These are phyloP conservation scores for Phylloscopus trochiloides DNA, from an alignment of 2,113 vertebrate genomes.

Conservation along the genomic window DNA sequence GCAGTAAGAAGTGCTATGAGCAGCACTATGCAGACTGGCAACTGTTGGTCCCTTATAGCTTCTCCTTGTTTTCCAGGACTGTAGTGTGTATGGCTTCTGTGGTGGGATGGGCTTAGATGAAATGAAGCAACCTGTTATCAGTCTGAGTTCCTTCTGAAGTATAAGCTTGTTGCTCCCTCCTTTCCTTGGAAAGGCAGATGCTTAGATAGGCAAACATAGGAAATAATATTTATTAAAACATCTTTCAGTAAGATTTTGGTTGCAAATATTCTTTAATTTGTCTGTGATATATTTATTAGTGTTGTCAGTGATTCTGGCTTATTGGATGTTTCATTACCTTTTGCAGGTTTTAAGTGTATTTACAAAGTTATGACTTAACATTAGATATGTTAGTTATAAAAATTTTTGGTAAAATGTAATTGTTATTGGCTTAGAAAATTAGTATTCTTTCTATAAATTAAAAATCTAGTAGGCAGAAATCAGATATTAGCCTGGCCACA, in stretches of 20 bases:
- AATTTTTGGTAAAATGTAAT: background rate
- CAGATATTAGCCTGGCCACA: background rate
- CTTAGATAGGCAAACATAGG: background rate
- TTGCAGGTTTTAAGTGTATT: background rate
- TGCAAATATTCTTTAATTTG: background rate
- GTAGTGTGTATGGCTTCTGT: background rate
- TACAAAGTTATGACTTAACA: background rate
- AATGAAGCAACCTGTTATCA: background rate
- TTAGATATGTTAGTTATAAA: background rate
- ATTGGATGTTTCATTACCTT: background rate
- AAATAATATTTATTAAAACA: background rate
- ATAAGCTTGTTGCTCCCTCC: background rate
- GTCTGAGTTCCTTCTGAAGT: background rate
- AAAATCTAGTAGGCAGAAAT: background rate
- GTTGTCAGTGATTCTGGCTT: background rate
- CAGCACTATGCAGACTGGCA: background rate
- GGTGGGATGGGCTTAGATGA: background rate
- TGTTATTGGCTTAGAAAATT: background rate
- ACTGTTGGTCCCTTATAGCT: fast-evolving
- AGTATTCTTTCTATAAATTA: background rate
- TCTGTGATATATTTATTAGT: background rate
- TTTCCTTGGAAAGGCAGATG: background rate
- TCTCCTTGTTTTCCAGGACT: background rate
- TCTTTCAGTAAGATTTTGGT: background rate
- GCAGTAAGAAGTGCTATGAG: background rate